Percentiles rank a stretch among this genome's conserved stretches.
Conservation (phyloP, 2,113 vertebrate species). For the Pangasianodon gigas region DNA sequence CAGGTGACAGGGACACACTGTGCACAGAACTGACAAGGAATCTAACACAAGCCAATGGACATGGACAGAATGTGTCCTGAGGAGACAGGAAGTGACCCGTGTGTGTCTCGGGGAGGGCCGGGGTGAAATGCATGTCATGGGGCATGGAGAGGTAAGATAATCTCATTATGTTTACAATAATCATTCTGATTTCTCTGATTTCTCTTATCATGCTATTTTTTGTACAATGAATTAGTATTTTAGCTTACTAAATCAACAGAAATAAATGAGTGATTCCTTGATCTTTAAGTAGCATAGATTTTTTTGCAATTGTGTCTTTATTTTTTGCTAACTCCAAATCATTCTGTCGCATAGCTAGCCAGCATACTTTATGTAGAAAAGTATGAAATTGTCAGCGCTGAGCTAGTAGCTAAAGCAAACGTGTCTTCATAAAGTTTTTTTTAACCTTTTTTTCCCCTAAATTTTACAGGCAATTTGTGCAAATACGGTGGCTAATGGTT, state of each 20-base stretch:
- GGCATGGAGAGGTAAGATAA: neutral
- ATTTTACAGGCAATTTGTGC: no score
- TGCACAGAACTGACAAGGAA: slow-evolving; percentile 34
- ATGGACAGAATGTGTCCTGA: slow-evolving; percentile 20
- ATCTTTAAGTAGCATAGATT: neutral
- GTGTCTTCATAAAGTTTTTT: no score
- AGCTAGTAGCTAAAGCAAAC: neutral
- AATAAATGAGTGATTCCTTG: neutral
- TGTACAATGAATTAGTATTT: neutral
- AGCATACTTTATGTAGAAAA: no score
- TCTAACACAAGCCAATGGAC: slow-evolving; percentile 15
- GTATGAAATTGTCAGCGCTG: no score
- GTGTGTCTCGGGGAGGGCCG: neutral
- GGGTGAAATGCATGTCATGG: slow-evolving; percentile 23
- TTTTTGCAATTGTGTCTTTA: neutral
- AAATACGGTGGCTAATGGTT: no score
- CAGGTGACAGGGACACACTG: slow-evolving; percentile 36
- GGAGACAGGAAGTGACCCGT: slow-evolving; percentile 16
- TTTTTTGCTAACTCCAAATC: neutral
- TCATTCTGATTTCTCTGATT: neutral
- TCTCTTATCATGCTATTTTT: neutral
- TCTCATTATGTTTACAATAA: slow-evolving; percentile 24
- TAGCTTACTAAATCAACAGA: no score
- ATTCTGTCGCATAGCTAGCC: neutral
- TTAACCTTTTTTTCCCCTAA: no score